Evolutionary conservation across 2,888 invertebrate species (phyloP).

Genomic region (Drosophila subsilvestris): DNA sequence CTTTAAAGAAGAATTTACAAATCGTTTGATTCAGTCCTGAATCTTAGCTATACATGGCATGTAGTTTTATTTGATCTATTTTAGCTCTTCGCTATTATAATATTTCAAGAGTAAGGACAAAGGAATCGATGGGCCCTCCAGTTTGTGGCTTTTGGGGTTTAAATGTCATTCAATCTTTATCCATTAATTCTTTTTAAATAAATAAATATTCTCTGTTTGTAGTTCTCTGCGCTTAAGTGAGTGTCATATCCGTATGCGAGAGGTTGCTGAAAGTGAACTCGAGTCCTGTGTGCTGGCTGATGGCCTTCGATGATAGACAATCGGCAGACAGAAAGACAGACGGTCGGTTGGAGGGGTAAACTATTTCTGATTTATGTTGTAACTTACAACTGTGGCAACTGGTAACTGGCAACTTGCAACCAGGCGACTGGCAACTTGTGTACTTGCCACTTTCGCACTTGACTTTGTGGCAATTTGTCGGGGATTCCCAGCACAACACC

Average conservation of each 20-base stretch:
- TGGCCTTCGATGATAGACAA: slow-evolving; percentile 77
- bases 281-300: slow-evolving; percentile 25
- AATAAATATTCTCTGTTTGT: too few relatives aligned
- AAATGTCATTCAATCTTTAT: too few relatives aligned
- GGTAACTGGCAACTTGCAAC: slow-evolving; percentile 41
- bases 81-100: too few relatives aligned
- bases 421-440: slow-evolving; percentile 44
- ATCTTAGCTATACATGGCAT: too few relatives aligned
- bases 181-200: too few relatives aligned
- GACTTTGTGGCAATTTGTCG: slow-evolving; percentile 53
- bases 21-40: too few relatives aligned
- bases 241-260: not conserved
- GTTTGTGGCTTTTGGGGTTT: too few relatives aligned
- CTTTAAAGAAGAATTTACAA: too few relatives aligned
- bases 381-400: slow-evolving; percentile 46
- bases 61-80: too few relatives aligned
- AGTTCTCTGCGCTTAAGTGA: not conserved
- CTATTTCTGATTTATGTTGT: slow-evolving; percentile 66
- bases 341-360: slow-evolving; percentile 18
- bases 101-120: too few relatives aligned
- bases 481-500: not conserved
- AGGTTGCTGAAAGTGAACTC: slow-evolving; percentile 11
- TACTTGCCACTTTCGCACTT: slow-evolving; percentile 62
- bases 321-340: slow-evolving; percentile 25
- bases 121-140: too few relatives aligned